These are phyloP conservation scores for Polydrusus tereticollis DNA, from an alignment of 2,888 invertebrate species.

Conservation along the genomic window DNA sequence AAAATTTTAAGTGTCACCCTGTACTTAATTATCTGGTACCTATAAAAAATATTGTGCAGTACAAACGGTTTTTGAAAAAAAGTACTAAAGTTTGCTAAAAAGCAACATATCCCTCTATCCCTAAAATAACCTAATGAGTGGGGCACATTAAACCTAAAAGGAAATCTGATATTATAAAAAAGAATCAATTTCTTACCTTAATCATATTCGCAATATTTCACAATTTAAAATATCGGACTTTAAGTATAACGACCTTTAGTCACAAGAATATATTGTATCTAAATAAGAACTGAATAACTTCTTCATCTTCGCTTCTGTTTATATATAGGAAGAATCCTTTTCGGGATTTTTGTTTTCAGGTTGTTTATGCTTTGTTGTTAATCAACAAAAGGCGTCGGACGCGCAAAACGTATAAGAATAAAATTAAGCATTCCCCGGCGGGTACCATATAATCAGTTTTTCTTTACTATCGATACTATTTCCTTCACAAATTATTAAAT, in stretches of 20 bases:
- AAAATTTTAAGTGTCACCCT: too few species aligned
- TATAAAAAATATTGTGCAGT: too few species aligned
- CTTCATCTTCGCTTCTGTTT: background rate
- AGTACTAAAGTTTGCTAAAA: too few species aligned
- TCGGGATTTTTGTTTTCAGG: background rate
- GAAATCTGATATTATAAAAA: background rate
- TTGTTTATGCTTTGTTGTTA: conserved; percentile 14
- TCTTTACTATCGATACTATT: background rate
- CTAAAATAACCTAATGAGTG: too few species aligned
- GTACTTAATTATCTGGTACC: too few species aligned
- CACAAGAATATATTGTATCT: background rate
- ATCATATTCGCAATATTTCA: conserved; percentile 8
- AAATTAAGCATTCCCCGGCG: background rate
- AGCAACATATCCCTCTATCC: too few species aligned
- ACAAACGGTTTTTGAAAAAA: too few species aligned
- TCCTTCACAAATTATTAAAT: too few species aligned
- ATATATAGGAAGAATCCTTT: conserved; percentile 6
- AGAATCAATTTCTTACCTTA: conserved; percentile 8
- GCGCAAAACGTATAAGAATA: background rate
- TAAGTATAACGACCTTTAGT: background rate
- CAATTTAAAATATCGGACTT: background rate
- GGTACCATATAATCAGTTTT: background rate
- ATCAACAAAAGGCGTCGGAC: conserved; percentile 11
- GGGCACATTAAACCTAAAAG: background rate
- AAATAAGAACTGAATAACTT: background rate